These are phyloP conservation scores for Erebia epiphron DNA, from an alignment of 2,888 invertebrate species.

Conservation along the genomic window DNA sequence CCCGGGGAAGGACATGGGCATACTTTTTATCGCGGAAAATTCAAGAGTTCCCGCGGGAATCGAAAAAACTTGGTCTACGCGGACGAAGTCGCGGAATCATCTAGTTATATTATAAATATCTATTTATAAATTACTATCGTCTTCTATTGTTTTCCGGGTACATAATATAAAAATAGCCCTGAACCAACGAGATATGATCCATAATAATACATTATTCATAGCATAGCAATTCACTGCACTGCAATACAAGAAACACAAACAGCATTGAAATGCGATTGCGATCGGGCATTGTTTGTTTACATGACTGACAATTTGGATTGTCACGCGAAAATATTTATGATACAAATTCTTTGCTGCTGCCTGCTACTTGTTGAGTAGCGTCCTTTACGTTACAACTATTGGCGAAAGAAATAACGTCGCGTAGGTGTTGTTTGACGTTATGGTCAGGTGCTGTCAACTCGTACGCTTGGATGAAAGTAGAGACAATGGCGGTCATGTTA, in stretches of 20 bases:
- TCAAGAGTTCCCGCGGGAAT: too few species aligned
- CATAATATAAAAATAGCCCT: slow-evolving; percentile 42
- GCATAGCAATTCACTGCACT: slow-evolving; percentile 29
- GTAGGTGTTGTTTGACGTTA: slow-evolving; percentile 15
- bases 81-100: too few species aligned
- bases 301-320: slow-evolving; percentile 47
- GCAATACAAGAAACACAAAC: slow-evolving; percentile 38
- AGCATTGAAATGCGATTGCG: slow-evolving; percentile 38
- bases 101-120: too few species aligned
- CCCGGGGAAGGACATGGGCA: too few species aligned
- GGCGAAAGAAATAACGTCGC: background rate
- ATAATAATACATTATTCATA: slow-evolving; percentile 36
- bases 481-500: slow-evolving; percentile 31
- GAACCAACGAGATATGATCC: slow-evolving; percentile 32
- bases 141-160: slow-evolving; percentile 47
- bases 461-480: slow-evolving; percentile 28
- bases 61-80: too few species aligned
- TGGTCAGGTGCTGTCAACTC: slow-evolving; percentile 2
- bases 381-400: background rate
- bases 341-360: slow-evolving; percentile 33
- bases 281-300: slow-evolving; percentile 55
- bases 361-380: background rate
- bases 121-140: slow-evolving; percentile 39
- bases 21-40: too few species aligned
- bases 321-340: slow-evolving; percentile 49